Base-by-base conservation (phyloP, 2,113 vertebrate species). In the Malurus cyaneus region DNA sequence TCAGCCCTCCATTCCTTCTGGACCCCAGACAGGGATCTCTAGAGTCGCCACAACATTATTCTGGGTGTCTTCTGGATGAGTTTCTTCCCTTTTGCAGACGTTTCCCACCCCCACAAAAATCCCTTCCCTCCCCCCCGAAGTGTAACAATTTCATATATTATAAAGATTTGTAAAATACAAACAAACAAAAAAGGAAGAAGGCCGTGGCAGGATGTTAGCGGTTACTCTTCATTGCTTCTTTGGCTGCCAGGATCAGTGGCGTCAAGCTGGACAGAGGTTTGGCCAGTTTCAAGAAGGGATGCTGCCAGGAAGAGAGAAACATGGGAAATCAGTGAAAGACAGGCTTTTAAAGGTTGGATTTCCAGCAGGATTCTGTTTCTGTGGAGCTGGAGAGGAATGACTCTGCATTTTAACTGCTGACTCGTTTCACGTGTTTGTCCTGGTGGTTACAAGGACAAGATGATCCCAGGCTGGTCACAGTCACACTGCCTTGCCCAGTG, bases 221-320 rank as follows among this genome's bases (percentile, higher is more conserved):
- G 97, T 98, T 99, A 98, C 98, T 99, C 98, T 99, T 99, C 99
- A 99, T 99, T 87, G 99, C 99, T 89, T 99, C 99, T 98, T 99
- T 99, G 98, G 99, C 99, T 93, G 99, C 99, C 98, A 99, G 97
- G 96, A 99, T 99, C 96, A 99, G 98, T 41, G 99, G 99, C 19
- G 99, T 99, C 97, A 99, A 98, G 96, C 99, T 99, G 92, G 99
- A 99, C 62, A 99, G 98, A 41, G 99, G 99, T 97, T 99, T 99
- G 46, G 99, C 99, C 98, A 99, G 96, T 98, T 99, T 99, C 98
- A 99, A 97, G 98, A 99, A 99, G 23, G 99, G 99, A 97, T 99
- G 99, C 99, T 99, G 98, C 66, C 91, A 96, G 71, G 65, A 74
- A 94, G 39, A 95, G 26, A 89, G 39, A 94, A 81, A 97, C 29